phyloP scores from a whole-genome alignment of 2,113 vertebrate genomes.

The Pyrgilauda ruficollis region DNA sequence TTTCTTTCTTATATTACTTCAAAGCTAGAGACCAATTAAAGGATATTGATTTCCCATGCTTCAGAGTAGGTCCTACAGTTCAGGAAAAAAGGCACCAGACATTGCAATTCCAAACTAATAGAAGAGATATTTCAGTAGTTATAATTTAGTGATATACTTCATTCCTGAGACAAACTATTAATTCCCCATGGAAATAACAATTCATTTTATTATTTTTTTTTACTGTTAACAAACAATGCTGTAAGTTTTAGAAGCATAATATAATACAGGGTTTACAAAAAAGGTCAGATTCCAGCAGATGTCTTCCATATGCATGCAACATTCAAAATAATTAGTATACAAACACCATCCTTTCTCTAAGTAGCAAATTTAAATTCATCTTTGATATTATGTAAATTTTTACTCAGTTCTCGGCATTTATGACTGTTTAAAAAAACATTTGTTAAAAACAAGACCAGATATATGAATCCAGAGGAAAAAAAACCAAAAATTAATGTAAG shows the following conservation, averaged over 20 bases:
- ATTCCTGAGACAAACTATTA: neutral
- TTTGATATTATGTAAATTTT: neutral
- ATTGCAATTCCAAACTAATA: neutral
- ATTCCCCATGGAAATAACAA: neutral
- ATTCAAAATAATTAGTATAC: neutral
- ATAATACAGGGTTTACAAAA: neutral
- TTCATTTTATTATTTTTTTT: neutral
- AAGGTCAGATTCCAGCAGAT: neutral
- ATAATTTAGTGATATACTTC: neutral
- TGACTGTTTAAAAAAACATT: neutral
- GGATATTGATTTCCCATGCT: neutral
- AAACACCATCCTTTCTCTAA: neutral
- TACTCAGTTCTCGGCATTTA: neutral
- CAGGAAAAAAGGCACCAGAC: neutral
- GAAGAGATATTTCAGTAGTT: neutral
- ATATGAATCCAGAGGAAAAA: neutral
- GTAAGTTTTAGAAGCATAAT: neutral
- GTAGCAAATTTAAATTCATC: neutral
- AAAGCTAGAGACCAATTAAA: neutral
- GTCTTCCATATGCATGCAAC: neutral
- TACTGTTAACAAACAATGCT: neutral
- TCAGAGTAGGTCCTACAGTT: neutral
- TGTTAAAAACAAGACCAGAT: neutral
- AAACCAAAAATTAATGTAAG: neutral
- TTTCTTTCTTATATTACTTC: neutral